Evolutionary conservation across 2,888 invertebrate species (phyloP), one percentile per base, ranked within the genome.

Genomic region (Conchocele bisecta): DNA sequence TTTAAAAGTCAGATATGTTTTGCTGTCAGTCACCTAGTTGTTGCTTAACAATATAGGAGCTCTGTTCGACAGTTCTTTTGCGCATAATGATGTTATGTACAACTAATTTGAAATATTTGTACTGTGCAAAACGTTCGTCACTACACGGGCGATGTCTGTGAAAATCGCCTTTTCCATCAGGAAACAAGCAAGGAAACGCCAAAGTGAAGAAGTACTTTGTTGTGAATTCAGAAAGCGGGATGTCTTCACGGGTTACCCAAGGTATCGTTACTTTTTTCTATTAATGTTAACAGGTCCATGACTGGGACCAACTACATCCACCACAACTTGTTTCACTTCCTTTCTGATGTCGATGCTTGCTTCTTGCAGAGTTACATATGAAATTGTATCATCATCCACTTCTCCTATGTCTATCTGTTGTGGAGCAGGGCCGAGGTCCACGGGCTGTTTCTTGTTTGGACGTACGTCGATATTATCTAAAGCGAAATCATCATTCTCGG

Each of bases 1-100:
- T n/a, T n/a, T n/a, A n/a, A n/a, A n/a, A n/a, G n/a, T n/a, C n/a
- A n/a, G n/a, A n/a, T n/a, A n/a, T n/a, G n/a, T n/a, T n/a, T n/a
- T 59, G 42, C n/a, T 75, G 28, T 42, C 67, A 69, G 3, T 82
- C 83, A 17, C 80, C 78, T 26, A 83, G 61, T 54, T 79, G 31
- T 69, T 83, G 82, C 3, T 68, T 65, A 6, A 75, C 59, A 39
- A 82, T 75, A 56, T 53, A 81, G 15, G 13, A 69, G 24, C 74
- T 60, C 4, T 63, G 26, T 48, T 83, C 75, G n/a, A 77, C 3
- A 35, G 79, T 46, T 35, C 61, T 50, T 67, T 81, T 79, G 42
- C 75, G 37, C 57, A 66, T 70, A 22, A 82, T 81, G 29, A 78
- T 79, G 37, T 80, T 80, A 44, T 48, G 80, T 4, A 70, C 73